phyloP scores from a whole-genome alignment of 2,888 invertebrate genomes.

The Osmoderma eremita region DNA sequence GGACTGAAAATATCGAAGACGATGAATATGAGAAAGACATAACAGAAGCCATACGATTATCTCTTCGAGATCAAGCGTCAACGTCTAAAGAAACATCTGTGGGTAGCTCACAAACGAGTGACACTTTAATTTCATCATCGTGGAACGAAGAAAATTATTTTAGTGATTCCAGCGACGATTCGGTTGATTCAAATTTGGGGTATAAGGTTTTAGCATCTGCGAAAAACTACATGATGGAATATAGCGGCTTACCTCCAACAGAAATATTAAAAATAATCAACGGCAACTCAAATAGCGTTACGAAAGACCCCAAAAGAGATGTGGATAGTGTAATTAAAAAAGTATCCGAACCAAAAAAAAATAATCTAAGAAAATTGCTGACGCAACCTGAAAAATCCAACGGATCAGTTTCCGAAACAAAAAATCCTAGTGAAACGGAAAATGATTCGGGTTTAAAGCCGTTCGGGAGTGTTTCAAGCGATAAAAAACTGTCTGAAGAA shows the following conservation, averaged over 20 bases:
- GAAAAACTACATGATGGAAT: conserved; percentile 78
- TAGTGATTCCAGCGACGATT: conserved; percentile 56
- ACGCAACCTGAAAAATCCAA: neutral
- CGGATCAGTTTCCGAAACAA: no score
- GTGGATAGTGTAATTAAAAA: conserved; percentile 4
- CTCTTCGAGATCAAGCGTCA: conserved; percentile 65
- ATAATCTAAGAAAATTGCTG: conserved; percentile 13
- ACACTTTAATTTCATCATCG: conserved; percentile 8
- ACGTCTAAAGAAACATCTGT: conserved; percentile 48
- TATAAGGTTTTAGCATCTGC: conserved; percentile 69
- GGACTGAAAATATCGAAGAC: no score
- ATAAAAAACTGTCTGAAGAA: neutral
- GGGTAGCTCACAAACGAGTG: no score
- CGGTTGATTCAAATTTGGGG: conserved; percentile 43
- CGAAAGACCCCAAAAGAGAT: neutral
- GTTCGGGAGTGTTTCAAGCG: conserved; percentile 7
- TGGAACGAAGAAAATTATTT: conserved; percentile 54
- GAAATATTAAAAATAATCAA: conserved; percentile 72
- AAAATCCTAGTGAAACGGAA: neutral
- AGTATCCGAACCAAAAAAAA: conserved; percentile 20
- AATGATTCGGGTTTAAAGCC: neutral
- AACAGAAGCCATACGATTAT: conserved; percentile 71
- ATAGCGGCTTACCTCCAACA: conserved; percentile 77
- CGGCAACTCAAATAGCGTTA: neutral
- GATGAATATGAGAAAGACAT: conserved; percentile 62